Evolutionary conservation across 2,113 vertebrate species (phyloP).

Genomic region (Oenanthe melanoleuca): DNA sequence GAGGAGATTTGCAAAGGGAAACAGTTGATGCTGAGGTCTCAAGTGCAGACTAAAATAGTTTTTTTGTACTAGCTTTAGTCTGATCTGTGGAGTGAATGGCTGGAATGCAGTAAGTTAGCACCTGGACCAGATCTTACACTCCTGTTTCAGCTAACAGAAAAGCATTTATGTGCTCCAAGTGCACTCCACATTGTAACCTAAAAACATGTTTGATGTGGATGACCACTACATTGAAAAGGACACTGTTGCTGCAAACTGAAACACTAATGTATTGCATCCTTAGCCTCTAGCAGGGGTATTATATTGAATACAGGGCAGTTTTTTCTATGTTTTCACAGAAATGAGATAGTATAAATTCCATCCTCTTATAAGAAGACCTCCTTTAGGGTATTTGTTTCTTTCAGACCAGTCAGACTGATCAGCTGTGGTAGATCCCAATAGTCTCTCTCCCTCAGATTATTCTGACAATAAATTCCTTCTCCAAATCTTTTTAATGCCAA

Average conservation of each 20-base stretch:
- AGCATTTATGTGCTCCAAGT: background rate
- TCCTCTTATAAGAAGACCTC: background rate
- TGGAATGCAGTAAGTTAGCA: background rate
- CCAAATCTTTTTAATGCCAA: background rate
- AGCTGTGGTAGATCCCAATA: background rate
- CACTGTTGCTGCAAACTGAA: background rate
- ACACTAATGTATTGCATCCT: background rate
- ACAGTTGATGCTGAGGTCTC: background rate
- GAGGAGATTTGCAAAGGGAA: background rate
- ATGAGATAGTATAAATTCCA: background rate
- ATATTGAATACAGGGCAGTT: background rate
- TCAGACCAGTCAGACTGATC: background rate
- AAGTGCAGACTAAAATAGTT: background rate
- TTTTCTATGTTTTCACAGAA: background rate
- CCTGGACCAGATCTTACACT: background rate
- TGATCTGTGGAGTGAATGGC: background rate
- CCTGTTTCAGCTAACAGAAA: background rate
- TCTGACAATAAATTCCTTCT: background rate
- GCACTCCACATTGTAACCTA: background rate
- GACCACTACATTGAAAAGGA: background rate
- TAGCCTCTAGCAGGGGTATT: background rate
- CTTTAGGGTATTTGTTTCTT: background rate
- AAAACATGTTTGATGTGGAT: background rate
- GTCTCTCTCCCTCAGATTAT: background rate
- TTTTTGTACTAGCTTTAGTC: background rate